phyloP scores from a whole-genome alignment of 2,797 vertebrate genomes.

The Enteromius argenteus region DNA sequence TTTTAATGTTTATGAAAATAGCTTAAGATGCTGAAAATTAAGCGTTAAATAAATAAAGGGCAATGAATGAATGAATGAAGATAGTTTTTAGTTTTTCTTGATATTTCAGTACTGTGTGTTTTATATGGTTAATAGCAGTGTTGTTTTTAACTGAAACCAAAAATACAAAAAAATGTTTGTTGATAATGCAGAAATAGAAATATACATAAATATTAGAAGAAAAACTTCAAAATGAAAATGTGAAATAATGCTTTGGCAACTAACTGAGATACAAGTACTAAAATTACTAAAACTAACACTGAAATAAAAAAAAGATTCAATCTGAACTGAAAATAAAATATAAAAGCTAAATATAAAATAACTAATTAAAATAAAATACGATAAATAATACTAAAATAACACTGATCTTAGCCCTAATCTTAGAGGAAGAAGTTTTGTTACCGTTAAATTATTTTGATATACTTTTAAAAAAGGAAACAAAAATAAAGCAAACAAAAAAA shows the following conservation, averaged over 20 bases:
- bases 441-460: background rate
- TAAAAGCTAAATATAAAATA: too few species aligned
- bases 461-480: background rate
- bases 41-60: too few species aligned
- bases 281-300: background rate
- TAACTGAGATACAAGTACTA: background rate
- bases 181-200: background rate
- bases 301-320: background rate
- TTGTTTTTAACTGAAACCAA: background rate
- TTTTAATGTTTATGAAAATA: too few species aligned
- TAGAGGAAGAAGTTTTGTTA: background rate
- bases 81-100: background rate
- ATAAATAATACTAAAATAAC: background rate
- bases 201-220: background rate
- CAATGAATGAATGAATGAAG: too few species aligned
- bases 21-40: too few species aligned
- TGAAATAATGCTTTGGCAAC: background rate
- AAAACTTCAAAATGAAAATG: background rate
- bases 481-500: background rate
- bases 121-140: too few species aligned
- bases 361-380: background rate
- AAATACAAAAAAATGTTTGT: background rate
- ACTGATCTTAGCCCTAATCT: background rate
- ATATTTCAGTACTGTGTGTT: background rate
- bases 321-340: background rate